Evolutionary conservation across 2,797 vertebrate genomes (phyloP).

Genomic region (Odontamblyopus rebecca): DNA sequence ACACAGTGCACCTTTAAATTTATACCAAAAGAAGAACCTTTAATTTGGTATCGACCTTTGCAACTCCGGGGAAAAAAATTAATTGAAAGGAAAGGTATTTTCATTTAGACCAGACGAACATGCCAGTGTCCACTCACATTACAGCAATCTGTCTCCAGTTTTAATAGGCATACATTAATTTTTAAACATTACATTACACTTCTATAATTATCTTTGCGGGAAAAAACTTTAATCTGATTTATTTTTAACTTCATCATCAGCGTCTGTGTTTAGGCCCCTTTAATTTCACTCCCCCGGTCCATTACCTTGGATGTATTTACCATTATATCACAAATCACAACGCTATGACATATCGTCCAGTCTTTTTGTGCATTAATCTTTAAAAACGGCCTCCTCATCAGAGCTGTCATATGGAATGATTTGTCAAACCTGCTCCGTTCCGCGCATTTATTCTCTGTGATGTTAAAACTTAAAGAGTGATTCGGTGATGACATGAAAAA

Average conservation of each 20-base stretch:
- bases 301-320: background rate
- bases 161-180: background rate
- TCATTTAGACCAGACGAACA: background rate
- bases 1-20: background rate
- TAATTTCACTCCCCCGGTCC: background rate
- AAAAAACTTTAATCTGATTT: background rate
- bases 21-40: background rate
- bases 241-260: conserved; percentile 26
- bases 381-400: conserved; percentile 37
- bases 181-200: background rate
- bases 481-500: conserved; percentile 57
- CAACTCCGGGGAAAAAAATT: background rate
- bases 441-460: conserved; percentile 10
- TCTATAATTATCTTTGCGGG: conserved; percentile 5
- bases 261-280: background rate
- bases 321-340: background rate
- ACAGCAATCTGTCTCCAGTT: background rate
- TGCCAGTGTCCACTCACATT: background rate
- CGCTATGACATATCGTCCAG: background rate
- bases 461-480: conserved; percentile 32
- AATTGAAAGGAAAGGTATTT: background rate
- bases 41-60: background rate
- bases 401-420: conserved; percentile 26
- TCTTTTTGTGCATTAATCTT: conserved; percentile 35
- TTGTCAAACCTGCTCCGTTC: conserved; percentile 17